Conservation (phyloP, 2,113 vertebrate species). For the Oncorhynchus gorbuscha region DNA sequence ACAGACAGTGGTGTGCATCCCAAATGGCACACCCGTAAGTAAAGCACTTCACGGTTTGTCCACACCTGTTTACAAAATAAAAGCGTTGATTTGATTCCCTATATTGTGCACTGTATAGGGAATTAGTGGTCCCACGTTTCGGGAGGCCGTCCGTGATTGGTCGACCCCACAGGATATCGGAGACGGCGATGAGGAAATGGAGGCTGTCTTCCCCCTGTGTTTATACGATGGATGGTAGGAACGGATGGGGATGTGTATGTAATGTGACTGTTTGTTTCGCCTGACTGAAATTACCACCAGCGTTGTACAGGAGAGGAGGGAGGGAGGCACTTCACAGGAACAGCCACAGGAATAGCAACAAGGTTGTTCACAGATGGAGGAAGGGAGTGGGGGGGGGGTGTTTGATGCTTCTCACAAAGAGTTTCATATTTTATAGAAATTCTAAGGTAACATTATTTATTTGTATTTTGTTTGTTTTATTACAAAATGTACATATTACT, state of each 20-base stretch:
- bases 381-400: too few species aligned
- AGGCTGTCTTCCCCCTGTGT: neutral
- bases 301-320: neutral
- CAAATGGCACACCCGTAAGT: neutral
- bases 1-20: neutral
- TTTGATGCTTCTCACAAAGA: neutral
- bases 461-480: too few species aligned
- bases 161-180: neutral
- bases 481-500: too few species aligned
- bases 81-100: too few species aligned
- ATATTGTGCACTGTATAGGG: neutral
- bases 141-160: neutral
- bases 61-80: too few species aligned
- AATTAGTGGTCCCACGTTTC: too few species aligned
- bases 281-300: neutral
- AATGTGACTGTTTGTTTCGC: neutral
- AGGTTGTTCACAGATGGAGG: too few species aligned
- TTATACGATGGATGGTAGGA: neutral
- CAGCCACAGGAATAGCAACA: too few species aligned
- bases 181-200: neutral
- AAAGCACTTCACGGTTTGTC: too few species aligned
- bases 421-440: neutral
- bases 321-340: too few species aligned
- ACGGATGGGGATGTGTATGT: too few species aligned
- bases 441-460: too few species aligned